These are phyloP conservation scores for Arvicanthis niloticus DNA, from an alignment of 2,113 vertebrate genomes.

Conservation along the genomic window DNA sequence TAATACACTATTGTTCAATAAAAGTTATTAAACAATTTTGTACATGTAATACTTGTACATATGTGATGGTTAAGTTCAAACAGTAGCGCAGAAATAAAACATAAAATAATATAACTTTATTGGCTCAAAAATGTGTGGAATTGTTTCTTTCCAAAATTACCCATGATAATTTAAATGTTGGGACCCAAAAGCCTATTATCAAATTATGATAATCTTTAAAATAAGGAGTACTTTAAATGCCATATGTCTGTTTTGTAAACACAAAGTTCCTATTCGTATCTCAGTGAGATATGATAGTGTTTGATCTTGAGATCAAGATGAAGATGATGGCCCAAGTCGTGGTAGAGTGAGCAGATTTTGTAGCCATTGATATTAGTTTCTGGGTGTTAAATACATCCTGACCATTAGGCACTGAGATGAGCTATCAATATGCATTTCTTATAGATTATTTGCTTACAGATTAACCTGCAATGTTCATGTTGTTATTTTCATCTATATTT, in stretches of 20 bases:
- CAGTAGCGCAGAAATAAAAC: background rate
- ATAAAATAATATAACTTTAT: background rate
- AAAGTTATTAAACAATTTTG: background rate
- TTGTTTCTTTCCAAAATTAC: background rate
- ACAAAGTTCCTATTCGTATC: background rate
- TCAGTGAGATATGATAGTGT: background rate
- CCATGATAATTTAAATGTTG: background rate
- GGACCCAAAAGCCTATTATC: background rate
- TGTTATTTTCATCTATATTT: background rate
- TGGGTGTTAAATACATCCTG: background rate
- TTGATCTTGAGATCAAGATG: background rate
- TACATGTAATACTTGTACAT: background rate
- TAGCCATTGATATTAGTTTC: background rate
- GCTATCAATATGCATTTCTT: background rate
- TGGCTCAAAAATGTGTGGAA: background rate
- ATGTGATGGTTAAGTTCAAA: background rate
- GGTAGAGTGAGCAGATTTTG: background rate
- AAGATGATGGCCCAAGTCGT: background rate
- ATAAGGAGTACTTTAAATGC: background rate
- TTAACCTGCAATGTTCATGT: background rate
- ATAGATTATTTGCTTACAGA: background rate
- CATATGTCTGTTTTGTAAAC: background rate
- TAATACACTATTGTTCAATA: background rate
- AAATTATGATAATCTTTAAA: background rate
- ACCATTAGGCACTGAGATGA: background rate